Base-by-base conservation (phyloP, 2,797 vertebrate species). In the Cossypha caffra region DNA sequence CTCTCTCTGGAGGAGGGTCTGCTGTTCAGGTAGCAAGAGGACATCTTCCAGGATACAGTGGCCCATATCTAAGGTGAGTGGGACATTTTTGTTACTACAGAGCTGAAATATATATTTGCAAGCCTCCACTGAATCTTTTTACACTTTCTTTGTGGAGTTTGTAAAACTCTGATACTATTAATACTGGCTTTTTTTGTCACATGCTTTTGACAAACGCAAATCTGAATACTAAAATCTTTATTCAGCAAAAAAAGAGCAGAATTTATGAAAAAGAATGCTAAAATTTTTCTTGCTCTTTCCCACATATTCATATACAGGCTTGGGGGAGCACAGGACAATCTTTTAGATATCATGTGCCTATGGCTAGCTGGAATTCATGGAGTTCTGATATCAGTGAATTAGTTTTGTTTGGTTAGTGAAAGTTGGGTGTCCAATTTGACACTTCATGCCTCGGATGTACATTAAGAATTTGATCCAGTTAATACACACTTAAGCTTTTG, bases 401-500 rank as follows among this genome's bases (percentile, higher is more conserved):
- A 48, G 26, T 77, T 95, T 90, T 79, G 15, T 50, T 82, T 81
- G 35, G 4, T 77, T 85, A 81, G 52, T 64, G 48, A 19, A 74
- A 89, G 31, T 7, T 62, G 16, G 2, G 13, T 77, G 38, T 62
- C 18, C 40, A 38, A 40, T 81, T 91, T 7, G 1, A 66, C 52
- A 51, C 24, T 92, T 82, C 21, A 42, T 9, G 55, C 87, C 72
- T 93, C 3, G 0, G 48, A 62, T 48, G 20, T 43, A 45, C 40
- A 62, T 85, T 72, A 80, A 93, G 50, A 93, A 86, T 88, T 94
- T 86, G 80, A 92, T 94, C 67, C 75, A 78, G 50, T 88, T 94
- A 88, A 93, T 71, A 43, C 4, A 8, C 28, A 28, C 52, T 93
- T 78, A 62, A 92, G 68, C 66, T 94, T 86, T 95, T 83, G 93